Evolutionary conservation across 2,888 invertebrate genomes (phyloP).

Genomic region (Chloroclystis v-ata): DNA sequence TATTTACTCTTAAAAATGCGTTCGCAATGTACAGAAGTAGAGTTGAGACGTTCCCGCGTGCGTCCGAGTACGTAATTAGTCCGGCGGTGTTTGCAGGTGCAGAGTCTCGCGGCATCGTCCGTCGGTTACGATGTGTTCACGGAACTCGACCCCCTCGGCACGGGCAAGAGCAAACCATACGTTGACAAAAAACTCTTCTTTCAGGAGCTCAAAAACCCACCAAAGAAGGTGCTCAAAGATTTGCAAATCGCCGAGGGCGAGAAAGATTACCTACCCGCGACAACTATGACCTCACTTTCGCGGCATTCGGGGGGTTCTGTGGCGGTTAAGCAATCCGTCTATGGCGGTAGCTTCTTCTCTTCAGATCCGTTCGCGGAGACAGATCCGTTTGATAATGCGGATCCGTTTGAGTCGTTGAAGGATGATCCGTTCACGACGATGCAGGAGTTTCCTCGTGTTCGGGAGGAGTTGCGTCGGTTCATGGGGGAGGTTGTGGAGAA

Average conservation of each 20-base stretch:
- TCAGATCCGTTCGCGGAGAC: slow-evolving; percentile 82
- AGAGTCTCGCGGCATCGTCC: slow-evolving; percentile 56
- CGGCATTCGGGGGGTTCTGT: slow-evolving; percentile 73
- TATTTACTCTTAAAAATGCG: no score
- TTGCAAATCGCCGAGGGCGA: slow-evolving; percentile 71
- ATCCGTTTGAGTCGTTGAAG: slow-evolving; percentile 79
- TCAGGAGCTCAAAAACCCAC: slow-evolving; percentile 96
- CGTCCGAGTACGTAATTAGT: slow-evolving; percentile 36
- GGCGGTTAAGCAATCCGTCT: slow-evolving; percentile 58
- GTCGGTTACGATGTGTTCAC: slow-evolving; percentile 90
- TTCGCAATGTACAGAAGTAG: no score
- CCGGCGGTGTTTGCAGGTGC: slow-evolving; percentile 66
- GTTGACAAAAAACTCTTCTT: slow-evolving; percentile 97
- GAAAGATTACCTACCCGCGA: slow-evolving; percentile 62
- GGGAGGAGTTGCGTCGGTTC: slow-evolving; percentile 45
- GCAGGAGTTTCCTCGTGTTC: slow-evolving; percentile 60
- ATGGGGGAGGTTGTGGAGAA: slow-evolving; percentile 43
- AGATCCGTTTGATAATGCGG: slow-evolving; percentile 81
- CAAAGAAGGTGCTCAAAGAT: slow-evolving; percentile 94
- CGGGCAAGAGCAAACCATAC: slow-evolving; percentile 93
- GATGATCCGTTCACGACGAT: slow-evolving; percentile 80
- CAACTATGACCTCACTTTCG: slow-evolving; percentile 69
- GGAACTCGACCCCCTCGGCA: slow-evolving; percentile 94
- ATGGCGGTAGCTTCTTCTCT: slow-evolving; percentile 61
- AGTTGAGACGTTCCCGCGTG: no score